These are phyloP conservation scores for Torymus texanus DNA, from an alignment of 2,888 invertebrate genomes.

Conservation along the genomic window DNA sequence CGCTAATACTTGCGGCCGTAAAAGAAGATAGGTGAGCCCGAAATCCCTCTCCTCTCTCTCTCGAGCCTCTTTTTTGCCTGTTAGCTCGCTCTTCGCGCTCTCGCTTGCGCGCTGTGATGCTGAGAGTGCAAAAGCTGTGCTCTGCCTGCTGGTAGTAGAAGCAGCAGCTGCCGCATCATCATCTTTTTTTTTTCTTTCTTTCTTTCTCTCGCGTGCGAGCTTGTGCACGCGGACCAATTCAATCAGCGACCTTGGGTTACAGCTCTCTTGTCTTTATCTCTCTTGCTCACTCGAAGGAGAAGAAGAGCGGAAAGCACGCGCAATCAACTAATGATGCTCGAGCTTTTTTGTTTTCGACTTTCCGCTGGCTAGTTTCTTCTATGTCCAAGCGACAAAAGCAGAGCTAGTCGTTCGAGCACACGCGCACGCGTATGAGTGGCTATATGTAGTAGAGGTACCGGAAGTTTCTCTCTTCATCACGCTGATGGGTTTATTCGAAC, in stretches of 20 bases:
- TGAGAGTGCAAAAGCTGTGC: constrained; percentile 42
- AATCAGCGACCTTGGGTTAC: constrained; percentile 49
- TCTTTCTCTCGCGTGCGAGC: neutral
- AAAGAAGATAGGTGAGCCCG: constrained; percentile 8
- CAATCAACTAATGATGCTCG: constrained; percentile 55
- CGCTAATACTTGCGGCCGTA: constrained; percentile 18
- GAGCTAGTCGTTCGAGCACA: neutral
- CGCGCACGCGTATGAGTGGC: neutral
- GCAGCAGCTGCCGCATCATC: constrained; percentile 16
- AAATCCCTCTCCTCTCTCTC: constrained; percentile 24
- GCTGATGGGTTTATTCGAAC: constrained; percentile 39
- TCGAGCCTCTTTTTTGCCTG: constrained; percentile 4
- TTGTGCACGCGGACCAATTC: constrained; percentile 37
- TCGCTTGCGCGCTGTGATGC: neutral
- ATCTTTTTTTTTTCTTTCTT: constrained; percentile 40
- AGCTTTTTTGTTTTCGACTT: constrained; percentile 47
- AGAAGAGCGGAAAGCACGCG: constrained; percentile 1
- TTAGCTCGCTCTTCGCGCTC: neutral
- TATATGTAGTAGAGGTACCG: neutral
- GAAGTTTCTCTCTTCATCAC: constrained; percentile 34
- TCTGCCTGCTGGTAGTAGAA: neutral
- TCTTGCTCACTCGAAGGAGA: neutral
- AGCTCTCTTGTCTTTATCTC: neutral
- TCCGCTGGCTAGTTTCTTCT: constrained; percentile 35
- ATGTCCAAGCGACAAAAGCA: constrained; percentile 41